Conservation (phyloP, 2,113 vertebrate genomes). For the Hyaena hyaena region DNA sequence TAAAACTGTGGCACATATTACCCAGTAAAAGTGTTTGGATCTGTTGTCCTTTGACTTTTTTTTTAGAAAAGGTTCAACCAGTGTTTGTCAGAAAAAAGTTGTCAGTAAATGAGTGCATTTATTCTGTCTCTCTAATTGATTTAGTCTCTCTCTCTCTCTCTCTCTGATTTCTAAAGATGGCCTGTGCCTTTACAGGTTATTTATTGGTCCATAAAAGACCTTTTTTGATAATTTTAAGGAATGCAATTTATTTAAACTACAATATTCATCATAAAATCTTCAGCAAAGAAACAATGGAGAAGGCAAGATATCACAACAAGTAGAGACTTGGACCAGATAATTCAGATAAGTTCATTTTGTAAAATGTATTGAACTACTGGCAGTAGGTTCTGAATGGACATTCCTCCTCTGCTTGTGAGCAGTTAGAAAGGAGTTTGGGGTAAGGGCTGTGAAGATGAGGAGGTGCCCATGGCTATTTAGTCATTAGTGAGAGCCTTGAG, state of each 20-base stretch:
- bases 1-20: neutral
- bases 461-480: neutral
- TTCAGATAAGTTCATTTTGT: neutral
- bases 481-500: neutral
- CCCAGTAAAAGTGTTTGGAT: neutral
- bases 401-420: neutral
- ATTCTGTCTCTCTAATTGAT: neutral
- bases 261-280: neutral
- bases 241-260: neutral
- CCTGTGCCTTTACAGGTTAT: neutral
- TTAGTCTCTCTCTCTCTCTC: neutral
- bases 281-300: neutral
- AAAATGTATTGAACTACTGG: neutral
- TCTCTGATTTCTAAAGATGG: neutral
- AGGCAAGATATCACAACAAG: neutral
- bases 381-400: neutral
- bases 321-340: neutral
- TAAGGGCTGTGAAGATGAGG: neutral
- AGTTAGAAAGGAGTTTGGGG: neutral
- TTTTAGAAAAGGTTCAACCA: neutral
- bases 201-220: neutral
- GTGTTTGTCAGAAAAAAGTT: neutral
- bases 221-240: neutral
- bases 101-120: neutral
- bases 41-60: neutral